Conservation (phyloP, 1,140 invertebrate species). For the Chironomus tepperi region DNA sequence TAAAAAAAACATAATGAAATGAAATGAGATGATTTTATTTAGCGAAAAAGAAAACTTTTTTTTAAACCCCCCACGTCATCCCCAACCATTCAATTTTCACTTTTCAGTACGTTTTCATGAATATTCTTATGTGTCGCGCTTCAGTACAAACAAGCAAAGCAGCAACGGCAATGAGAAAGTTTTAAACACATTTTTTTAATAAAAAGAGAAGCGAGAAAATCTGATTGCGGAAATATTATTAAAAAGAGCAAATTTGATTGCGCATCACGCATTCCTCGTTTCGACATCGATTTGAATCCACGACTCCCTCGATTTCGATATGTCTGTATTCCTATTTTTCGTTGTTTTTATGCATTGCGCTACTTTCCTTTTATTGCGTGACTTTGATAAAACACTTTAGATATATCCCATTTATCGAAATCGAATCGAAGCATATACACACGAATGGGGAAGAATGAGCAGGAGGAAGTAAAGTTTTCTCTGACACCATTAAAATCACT, state of each 20-base stretch:
- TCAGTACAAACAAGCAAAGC: not conserved
- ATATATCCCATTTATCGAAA: not conserved
- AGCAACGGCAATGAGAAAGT: not conserved
- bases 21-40: not conserved
- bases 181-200: not conserved
- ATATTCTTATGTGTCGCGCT: not conserved
- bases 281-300: not conserved
- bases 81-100: too few species aligned
- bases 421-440: not conserved
- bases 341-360: not conserved
- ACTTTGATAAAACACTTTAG: conserved; percentile 9
- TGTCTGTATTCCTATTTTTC: too few species aligned
- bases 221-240: conserved; percentile 4
- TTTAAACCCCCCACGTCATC: not conserved
- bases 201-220: not conserved
- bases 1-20: too few species aligned
- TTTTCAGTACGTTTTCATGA: too few species aligned
- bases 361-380: not conserved
- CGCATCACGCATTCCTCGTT: not conserved
- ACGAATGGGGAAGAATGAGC: not conserved
- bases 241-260: not conserved
- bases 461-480: not conserved
- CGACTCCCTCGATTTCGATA: not conserved
- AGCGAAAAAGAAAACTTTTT: not conserved
- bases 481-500: conserved; percentile 2